phyloP scores from a whole-genome alignment of 23 tunicate genomes.

The Botrylloides violaceus region DNA sequence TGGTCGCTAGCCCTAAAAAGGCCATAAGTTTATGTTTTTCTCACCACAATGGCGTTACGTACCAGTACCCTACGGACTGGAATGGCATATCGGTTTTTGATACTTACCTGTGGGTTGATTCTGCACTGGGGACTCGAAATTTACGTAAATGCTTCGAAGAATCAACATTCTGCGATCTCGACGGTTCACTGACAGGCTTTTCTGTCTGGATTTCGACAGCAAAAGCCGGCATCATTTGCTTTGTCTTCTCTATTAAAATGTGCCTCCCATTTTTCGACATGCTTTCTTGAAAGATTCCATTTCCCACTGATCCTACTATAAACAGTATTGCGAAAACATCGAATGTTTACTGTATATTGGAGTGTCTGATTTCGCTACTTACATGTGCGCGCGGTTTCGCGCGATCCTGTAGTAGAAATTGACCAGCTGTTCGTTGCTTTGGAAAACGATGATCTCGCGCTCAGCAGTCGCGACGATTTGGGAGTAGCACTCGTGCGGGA shows the following conservation, averaged over 20 bases:
- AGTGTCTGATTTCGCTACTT: too few species aligned
- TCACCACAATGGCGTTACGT: too few species aligned
- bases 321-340: too few species aligned
- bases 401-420: not conserved
- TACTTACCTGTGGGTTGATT: conserved; percentile 14
- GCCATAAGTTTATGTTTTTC: too few species aligned
- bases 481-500: not conserved
- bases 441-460: not conserved
- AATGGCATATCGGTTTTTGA: too few species aligned
- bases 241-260: not conserved
- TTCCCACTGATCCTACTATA: not conserved
- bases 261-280: not conserved
- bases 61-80: too few species aligned
- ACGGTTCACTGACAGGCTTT: too few species aligned
- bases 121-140: conserved; percentile 24
- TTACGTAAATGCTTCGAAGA: not conserved
- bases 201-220: too few species aligned
- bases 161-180: not conserved
- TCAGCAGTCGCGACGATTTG: not conserved
- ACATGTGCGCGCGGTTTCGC: too few species aligned
- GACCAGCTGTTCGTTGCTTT: not conserved
- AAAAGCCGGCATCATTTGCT: not conserved
- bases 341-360: too few species aligned
- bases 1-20: too few species aligned
- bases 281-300: not conserved